phyloP scores from a whole-genome alignment of 2,888 invertebrate genomes.

The Mylabris sibirica region DNA sequence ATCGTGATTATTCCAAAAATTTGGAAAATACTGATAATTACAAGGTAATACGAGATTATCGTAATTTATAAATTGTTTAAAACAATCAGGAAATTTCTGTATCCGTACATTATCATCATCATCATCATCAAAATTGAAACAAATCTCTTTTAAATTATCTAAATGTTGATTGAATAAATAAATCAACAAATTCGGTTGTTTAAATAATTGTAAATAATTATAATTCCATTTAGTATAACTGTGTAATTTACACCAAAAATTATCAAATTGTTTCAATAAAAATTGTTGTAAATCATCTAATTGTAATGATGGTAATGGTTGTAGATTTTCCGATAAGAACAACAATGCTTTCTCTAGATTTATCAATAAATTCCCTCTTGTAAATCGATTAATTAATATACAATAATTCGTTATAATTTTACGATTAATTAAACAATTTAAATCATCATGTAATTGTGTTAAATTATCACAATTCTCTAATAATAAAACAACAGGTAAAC shows the following conservation, averaged over 20 bases:
- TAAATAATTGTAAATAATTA: slow-evolving; percentile 62
- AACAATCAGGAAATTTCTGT: slow-evolving; percentile 71
- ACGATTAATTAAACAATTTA: slow-evolving; percentile 38
- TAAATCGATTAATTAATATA: slow-evolving; percentile 44
- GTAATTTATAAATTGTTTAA: slow-evolving; percentile 65
- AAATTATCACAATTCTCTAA: slow-evolving; percentile 27
- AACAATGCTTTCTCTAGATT: slow-evolving; percentile 50
- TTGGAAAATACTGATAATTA: slow-evolving; percentile 72
- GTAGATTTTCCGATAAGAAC: slow-evolving; percentile 65
- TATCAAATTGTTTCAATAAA: slow-evolving; percentile 66
- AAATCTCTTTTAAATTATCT: slow-evolving; percentile 67
- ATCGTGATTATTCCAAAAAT: slow-evolving; percentile 65
- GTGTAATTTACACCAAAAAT: slow-evolving; percentile 69
- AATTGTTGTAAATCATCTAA: slow-evolving; percentile 67
- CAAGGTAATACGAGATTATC: slow-evolving; percentile 67
- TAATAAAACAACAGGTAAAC: slow-evolving; percentile 63
- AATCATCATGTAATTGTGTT: slow-evolving; percentile 29
- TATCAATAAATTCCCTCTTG: slow-evolving; percentile 35
- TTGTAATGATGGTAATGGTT: slow-evolving; percentile 65
- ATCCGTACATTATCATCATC: slow-evolving; percentile 65
- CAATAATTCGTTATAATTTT: slow-evolving; percentile 49
- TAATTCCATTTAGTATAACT: slow-evolving; percentile 58
- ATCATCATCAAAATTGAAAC: slow-evolving; percentile 66
- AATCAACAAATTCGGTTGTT: slow-evolving; percentile 68
- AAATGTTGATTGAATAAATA: slow-evolving; percentile 74